Base-by-base conservation (phyloP, 2,113 vertebrate genomes). In the Microtus richardsoni region DNA sequence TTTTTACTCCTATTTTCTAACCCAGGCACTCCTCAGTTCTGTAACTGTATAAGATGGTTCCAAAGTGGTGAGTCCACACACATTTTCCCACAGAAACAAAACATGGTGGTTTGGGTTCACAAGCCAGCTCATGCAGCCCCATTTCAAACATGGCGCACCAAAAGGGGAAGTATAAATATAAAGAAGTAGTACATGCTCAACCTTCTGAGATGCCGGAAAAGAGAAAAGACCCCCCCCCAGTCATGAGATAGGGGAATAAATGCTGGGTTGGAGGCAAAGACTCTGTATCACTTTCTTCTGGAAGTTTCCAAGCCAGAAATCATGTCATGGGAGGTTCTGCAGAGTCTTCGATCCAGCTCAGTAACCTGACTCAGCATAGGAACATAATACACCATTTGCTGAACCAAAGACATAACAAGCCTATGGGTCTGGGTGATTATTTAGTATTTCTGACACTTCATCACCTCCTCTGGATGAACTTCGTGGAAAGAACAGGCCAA, bases 71-170 rank as follows among this genome's bases (percentile, higher is more conserved):
- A 85, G 33, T 91, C 66, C 49, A 89, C 49, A 73, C 73, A 44
- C 14, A 73, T 88, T 93, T 95, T 60, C 68, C 89, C 71, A 88
- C 28, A 86, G 89, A 94, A 92, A 96, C n/a, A 82, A 89, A 44
- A 85, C 58, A 88, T n/a, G 41, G 66, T 83, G 74, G 26, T 88
- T 73, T 52, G 49, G n/a, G 83, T 83, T 60, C 60, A 44, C 21
- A 68, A 47, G 74, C 10, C n/a, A 93, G 66, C 24, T 64, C 68
- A 78, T 77, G 39, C 64, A 39, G 62, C 79, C 83, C 88, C 83
- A 93, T 88, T 79, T 86, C 75, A 95, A 95, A n/a, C 54, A 85
- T 41, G 21, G 88, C 79, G 12, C n/a, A 54, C 9, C 79, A 93
- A 93, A 1, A 28, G 4, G 60, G 39, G 22, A 95, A 73, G 41